These are phyloP conservation scores for Callyntrura guangdongensis DNA, from an alignment of 2,888 invertebrate genomes.

Conservation along the genomic window DNA sequence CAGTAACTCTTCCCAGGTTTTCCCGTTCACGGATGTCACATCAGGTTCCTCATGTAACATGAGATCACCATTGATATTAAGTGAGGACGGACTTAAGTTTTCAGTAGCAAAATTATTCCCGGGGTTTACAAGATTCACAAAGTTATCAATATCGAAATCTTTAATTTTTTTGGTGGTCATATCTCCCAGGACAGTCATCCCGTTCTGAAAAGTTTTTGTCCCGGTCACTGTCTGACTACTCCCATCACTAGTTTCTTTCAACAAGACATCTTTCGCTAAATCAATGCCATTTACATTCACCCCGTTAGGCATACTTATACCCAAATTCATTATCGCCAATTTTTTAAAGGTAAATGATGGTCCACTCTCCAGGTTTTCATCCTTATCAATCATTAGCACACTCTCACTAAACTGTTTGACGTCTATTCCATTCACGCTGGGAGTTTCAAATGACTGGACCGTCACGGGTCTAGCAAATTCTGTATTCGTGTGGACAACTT, in stretches of 20 bases:
- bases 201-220: constrained; percentile 64
- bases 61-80: constrained; percentile 77
- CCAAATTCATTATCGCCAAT: background rate
- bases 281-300: constrained; percentile 75
- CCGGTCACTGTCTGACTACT: constrained; percentile 70
- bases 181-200: constrained; percentile 48
- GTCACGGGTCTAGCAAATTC: constrained; percentile 49
- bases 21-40: constrained; percentile 68
- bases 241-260: constrained; percentile 21
- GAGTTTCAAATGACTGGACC: constrained; percentile 24
- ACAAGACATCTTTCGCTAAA: constrained; percentile 71
- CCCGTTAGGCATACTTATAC: constrained; percentile 40
- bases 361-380: constrained; percentile 20
- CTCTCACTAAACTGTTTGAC: constrained; percentile 63
- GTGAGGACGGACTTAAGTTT: background rate
- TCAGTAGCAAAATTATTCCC: background rate
- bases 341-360: constrained; percentile 46
- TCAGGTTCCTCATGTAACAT: constrained; percentile 74
- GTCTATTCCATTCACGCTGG: constrained; percentile 63
- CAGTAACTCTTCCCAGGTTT: constrained; percentile 63
- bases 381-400: constrained; percentile 69
- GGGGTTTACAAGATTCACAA: constrained; percentile 46
- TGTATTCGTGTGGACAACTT: constrained; percentile 67
- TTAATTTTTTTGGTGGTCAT: constrained; percentile 13
- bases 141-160: constrained; percentile 56